Evolutionary conservation across 2,797 vertebrate species (phyloP), one percentile per base, ranked within the genome.

Genomic region (Selene dorsalis): DNA sequence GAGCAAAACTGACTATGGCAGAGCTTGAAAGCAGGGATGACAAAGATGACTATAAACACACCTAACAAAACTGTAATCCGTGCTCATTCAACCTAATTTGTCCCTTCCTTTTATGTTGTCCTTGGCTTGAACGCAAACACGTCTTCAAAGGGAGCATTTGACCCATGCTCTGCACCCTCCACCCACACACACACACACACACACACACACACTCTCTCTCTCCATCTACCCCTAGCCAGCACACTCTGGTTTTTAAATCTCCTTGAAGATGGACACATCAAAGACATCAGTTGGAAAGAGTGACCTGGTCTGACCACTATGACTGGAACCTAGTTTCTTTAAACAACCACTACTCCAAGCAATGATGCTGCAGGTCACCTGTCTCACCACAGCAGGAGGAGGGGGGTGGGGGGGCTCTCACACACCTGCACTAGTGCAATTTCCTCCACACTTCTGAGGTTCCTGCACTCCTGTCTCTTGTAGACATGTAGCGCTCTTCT

Each of bases 261-360:
- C 76, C 81, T 88, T 88, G 82, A 87, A 90, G 87, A 89, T 59
- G 82, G 83, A 89, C 83, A 92, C 92, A 92, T 93, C 91, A 94
- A 93, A 93, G 91, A 68, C 69, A 73, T 83, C 45, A 14, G 55
- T 71, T 88, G 84, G 86, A 68, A 69, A 72, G 48, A 80, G 73
- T 91, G 88, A 92, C 89, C 88, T 69, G 66, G 74, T 69, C 72
- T 86, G 80, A 91, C 91, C 92, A 79, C 89, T 32, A 85, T 86
- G 89, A 89, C 88, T 83, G 61, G 65, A 87, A 70, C 74, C 24
- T 38, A 67, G 84, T 59, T 77, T 80, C 86, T 91, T 85, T 84
- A 92, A 91, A 92, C 69, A 91, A 89, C 81, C 66, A 66, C 55
- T 22, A 45, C 84, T 80, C 43, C 28, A 4, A 79, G 84, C 73